These are phyloP conservation scores for Dione vanillae DNA, from an alignment of 2,888 invertebrate genomes.

Conservation along the genomic window DNA sequence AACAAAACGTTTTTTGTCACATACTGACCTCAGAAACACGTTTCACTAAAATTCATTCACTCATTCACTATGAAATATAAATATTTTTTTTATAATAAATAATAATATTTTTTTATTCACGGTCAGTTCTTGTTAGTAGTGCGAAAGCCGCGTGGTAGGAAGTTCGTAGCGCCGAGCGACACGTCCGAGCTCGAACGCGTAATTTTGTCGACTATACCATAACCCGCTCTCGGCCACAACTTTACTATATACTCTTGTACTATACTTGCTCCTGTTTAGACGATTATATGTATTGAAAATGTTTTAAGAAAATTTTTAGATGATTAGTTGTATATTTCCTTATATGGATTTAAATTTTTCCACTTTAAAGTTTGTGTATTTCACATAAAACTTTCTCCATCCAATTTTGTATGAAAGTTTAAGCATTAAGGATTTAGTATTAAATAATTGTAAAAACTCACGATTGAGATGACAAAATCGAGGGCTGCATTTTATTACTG, in stretches of 20 bases:
- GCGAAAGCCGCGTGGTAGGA: slow-evolving; percentile 61
- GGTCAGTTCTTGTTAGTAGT: slow-evolving; percentile 44
- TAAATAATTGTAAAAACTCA: background rate
- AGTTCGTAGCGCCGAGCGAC: slow-evolving; percentile 55
- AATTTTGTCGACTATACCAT: slow-evolving; percentile 67
- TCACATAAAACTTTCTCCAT: too few relatives aligned
- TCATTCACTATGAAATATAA: slow-evolving; percentile 59
- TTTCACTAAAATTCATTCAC: slow-evolving; percentile 59
- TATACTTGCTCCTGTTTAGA: slow-evolving; percentile 41
- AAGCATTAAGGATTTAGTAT: background rate
- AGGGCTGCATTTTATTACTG: background rate
- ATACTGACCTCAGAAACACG: slow-evolving; percentile 66
- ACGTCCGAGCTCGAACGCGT: slow-evolving; percentile 68
- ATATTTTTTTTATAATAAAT: background rate
- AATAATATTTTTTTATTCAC: slow-evolving; percentile 42
- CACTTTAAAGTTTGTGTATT: too few relatives aligned
- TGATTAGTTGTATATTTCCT: background rate
- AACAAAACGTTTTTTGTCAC: slow-evolving; percentile 48
- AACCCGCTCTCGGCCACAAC: slow-evolving; percentile 53
- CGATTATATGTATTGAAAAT: slow-evolving; percentile 45
- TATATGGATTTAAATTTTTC: background rate
- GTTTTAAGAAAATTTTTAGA: slow-evolving; percentile 13
- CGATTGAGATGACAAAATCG: background rate
- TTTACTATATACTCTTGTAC: slow-evolving; percentile 58
- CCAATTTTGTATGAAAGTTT: too few relatives aligned